Percentiles rank a stretch among this genome's conserved stretches.
These are phyloP conservation scores for Oxygymnocypris stewartii DNA, from an alignment of 2,113 vertebrate species.

Conservation along the genomic window DNA sequence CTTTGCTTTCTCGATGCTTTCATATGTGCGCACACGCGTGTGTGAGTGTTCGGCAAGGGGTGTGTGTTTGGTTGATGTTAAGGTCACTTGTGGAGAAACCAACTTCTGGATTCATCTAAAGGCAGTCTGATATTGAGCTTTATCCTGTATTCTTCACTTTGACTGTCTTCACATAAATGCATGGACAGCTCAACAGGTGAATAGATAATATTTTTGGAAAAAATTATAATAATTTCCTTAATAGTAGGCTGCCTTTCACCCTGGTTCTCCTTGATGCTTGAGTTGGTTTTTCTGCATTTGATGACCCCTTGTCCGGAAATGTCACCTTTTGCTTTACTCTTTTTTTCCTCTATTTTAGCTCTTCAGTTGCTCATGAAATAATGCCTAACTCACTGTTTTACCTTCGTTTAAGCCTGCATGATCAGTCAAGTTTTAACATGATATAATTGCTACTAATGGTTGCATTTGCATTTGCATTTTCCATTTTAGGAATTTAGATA, in stretches of 20 bases:
- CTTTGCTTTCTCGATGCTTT: too few relatives aligned
- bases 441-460: constrained; percentile 38
- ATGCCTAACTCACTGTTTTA: constrained; percentile 68
- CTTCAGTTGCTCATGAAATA: constrained; percentile 71
- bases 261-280: background rate
- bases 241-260: background rate
- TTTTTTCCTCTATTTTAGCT: constrained; percentile 68
- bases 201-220: background rate
- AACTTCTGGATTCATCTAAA: background rate
- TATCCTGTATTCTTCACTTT: background rate
- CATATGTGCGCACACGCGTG: constrained; percentile 34
- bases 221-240: background rate
- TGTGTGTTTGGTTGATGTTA: constrained; percentile 46
- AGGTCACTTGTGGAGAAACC: constrained; percentile 55
- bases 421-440: constrained; percentile 47
- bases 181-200: background rate
- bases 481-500: constrained; percentile 27
- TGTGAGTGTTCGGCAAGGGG: constrained; percentile 73
- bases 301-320: constrained; percentile 70
- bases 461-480: background rate
- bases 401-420: constrained; percentile 77
- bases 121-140: background rate
- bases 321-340: constrained; percentile 74
- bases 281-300: constrained; percentile 81
- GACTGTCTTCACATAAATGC: background rate